Base-by-base conservation (phyloP, 2,888 invertebrate species). In the Cantharis rufa region DNA sequence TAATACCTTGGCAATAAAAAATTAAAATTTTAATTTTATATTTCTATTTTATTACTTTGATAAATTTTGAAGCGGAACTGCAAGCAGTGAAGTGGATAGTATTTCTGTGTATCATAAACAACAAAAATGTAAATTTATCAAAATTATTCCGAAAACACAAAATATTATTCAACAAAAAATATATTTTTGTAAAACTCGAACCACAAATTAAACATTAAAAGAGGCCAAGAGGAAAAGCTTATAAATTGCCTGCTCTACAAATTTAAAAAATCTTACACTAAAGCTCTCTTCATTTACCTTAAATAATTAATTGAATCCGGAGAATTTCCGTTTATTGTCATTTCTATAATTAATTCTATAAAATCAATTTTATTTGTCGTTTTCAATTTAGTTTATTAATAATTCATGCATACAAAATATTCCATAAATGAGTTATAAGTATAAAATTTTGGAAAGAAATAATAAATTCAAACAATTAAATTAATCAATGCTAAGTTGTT, bases 401-500 rank as follows among this genome's bases (percentile, higher is more conserved):
- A 21, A 21, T n/a, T n/a, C n/a, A 9, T n/a, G n/a, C 24, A 21
- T 24, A 66, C 64, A 66, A 24, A 21, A 66, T 21, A 66, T 66
- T 69, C 24, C 21, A 28, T 32, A 69, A 69, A 69, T 32, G 15
- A 1, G 18, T 13, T 66, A 21, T 21, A 66, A 7, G 64, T 66
- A 63, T 66, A 21, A 66, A 66, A 66, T 21, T 66, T 21, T 66
- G 18, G 13, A 21, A 13, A 13, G 3, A 66, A 21, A 66, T 9
- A 21, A 66, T 21, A 66, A 21, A 15, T 66, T 66, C 24, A 18
- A 13, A 18, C 16, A 66, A 69, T 16, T 32, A 27, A 66, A 82
- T 90, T 91, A 96, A 89, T 96, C 95, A 84, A 96, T 95, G 83
- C 92, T 91, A 76, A 96, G 89, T 87, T 96, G 94, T 84, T 95